Base-by-base conservation (phyloP, 2,888 invertebrate genomes). In the Agrypnus murinus region DNA sequence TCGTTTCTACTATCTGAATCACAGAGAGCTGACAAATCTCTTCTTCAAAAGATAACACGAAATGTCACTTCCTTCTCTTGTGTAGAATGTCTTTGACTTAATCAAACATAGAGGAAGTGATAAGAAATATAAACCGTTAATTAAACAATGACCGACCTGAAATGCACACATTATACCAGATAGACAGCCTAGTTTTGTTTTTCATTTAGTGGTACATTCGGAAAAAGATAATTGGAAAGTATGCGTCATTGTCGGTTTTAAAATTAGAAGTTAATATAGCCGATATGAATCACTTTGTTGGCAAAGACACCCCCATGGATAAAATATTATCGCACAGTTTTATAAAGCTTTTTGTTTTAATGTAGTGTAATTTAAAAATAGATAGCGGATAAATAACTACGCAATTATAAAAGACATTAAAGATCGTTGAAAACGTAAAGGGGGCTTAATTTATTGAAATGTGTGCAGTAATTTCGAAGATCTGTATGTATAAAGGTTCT, bases 171-270 rank as follows among this genome's bases (percentile, higher is more conserved):
- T n/a, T n/a, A n/a, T n/a, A n/a, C n/a, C n/a, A n/a, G n/a, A n/a
- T n/a, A n/a, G n/a, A n/a, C 31, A 57, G 46, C 4, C 14, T 36
- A 7, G 45, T 57, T 60, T 25, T 12, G 32, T 31, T 38, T 60
- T 57, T 53, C 43, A 43, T 32, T 65, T 57, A 32, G 32, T n/a
- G n/a, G n/a, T 57, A 45, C 6, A 46, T 10, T 15, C 46, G 32
- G 19, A 25, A 17, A 43, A 58, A 58, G 45, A 57, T 58, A 65
- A 65, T 65, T 58, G 58, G 58, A 65, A 65, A 65, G 53, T 65
- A 46, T 65, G 65, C 43, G 57, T 65, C 65, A 65, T 57, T 57
- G 38, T 38, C 12, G 50, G 57, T 36, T 65, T 65, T 65, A 65
- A 65, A 65, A 65, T 65, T 65, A 65, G 65, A 65, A 40, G 58